Percentiles rank a stretch among this genome's conserved stretches.
Evolutionary conservation across 2,797 vertebrate genomes (phyloP).

Genomic region (Diglossa cyanea): DNA sequence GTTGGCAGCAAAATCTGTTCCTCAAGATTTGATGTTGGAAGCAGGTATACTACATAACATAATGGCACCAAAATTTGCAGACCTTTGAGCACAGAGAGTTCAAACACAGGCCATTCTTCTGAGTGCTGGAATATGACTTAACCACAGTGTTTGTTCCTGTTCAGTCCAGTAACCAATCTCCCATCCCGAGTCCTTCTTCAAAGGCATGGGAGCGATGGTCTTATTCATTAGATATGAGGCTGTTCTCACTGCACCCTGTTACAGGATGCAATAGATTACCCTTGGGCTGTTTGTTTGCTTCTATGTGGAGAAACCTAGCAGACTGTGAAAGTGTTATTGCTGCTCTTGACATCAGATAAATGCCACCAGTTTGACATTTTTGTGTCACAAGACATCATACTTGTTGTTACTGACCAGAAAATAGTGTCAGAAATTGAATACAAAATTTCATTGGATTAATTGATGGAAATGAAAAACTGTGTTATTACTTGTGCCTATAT

Average conservation of each 20-base stretch:
- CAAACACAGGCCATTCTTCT: not conserved
- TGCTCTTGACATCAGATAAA: not conserved
- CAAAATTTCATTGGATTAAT: not conserved
- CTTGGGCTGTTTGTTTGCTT: not conserved
- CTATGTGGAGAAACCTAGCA: not conserved
- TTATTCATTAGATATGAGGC: not conserved
- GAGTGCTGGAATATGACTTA: not conserved
- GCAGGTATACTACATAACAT: not conserved
- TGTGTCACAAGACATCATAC: not conserved
- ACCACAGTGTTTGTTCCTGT: not conserved
- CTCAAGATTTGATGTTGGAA: not conserved
- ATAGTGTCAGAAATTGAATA: not conserved
- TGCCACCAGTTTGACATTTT: not conserved
- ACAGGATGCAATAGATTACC: not conserved
- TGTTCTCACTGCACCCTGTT: not conserved
- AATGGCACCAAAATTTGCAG: not conserved
- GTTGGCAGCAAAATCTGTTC: not conserved
- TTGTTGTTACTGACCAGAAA: not conserved
- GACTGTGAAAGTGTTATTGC: not conserved
- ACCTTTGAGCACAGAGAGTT: not conserved
- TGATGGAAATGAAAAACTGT: not conserved
- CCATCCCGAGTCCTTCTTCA: not conserved
- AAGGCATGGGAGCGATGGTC: not conserved
- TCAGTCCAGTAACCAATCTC: not conserved
- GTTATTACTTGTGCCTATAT: not conserved